A percentile compares a stretch with the other conserved stretches of the same genome.
Conservation (phyloP, 1,140 invertebrate species). For the Colletes gigas region DNA sequence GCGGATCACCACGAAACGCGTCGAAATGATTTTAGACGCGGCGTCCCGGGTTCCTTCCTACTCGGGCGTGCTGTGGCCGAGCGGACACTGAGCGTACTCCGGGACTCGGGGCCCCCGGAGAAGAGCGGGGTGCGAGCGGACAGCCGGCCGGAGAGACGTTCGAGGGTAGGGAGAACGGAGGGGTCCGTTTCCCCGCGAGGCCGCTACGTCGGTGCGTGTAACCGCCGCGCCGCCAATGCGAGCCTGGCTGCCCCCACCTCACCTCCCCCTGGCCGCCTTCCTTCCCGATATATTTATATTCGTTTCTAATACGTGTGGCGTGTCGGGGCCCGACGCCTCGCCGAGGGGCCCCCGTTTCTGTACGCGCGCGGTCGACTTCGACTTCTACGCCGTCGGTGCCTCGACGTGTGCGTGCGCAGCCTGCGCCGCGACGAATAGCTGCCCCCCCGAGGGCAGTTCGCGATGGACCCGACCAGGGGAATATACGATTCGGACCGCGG, state of each 20-base stretch:
- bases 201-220: slow-evolving; percentile 57
- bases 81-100: slow-evolving; percentile 67
- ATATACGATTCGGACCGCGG: too few species aligned
- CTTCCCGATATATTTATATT: slow-evolving; percentile 76
- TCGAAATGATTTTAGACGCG: slow-evolving; percentile 46
- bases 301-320: slow-evolving; percentile 73
- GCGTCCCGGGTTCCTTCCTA: slow-evolving; percentile 35
- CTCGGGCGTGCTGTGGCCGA: slow-evolving; percentile 65
- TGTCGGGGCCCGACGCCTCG: slow-evolving; percentile 60
- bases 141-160: slow-evolving; percentile 16
- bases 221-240: slow-evolving; percentile 61
- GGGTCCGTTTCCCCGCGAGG: slow-evolving; percentile 32
- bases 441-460: slow-evolving; percentile 34
- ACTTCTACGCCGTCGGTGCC: neutral
- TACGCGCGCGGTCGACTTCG: slow-evolving; percentile 22
- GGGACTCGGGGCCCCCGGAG: slow-evolving; percentile 53
- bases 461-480: slow-evolving; percentile 6
- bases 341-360: slow-evolving; percentile 44
- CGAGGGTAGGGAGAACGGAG: slow-evolving; percentile 37
- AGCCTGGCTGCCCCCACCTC: slow-evolving; percentile 39
- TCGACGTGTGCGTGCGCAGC: slow-evolving; percentile 38
- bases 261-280: slow-evolving; percentile 4
- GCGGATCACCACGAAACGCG: slow-evolving; percentile 9
- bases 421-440: slow-evolving; percentile 9
- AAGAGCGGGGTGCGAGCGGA: slow-evolving; percentile 29